phyloP scores from a whole-genome alignment of 2,888 invertebrate species.

The Latrodectus elegans region DNA sequence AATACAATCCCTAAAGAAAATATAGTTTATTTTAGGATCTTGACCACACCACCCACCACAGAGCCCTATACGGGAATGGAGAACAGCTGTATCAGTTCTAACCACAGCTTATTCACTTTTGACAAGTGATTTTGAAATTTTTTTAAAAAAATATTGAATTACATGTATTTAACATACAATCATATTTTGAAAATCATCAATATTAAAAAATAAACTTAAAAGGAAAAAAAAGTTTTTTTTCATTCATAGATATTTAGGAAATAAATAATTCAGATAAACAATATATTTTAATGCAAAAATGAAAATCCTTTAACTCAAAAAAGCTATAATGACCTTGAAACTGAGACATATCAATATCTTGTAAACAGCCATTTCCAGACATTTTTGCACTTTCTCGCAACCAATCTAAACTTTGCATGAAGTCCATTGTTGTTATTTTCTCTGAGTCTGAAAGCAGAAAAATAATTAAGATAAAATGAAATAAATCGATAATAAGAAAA shows the following conservation, averaged over 20 bases:
- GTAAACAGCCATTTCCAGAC: conserved; percentile 64
- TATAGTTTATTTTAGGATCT: too few species aligned
- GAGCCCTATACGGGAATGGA: too few species aligned
- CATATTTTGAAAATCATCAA: too few species aligned
- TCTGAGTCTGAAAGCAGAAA: conserved; percentile 1
- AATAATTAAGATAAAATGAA: not conserved
- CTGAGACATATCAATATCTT: conserved; percentile 69
- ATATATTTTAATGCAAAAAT: not conserved
- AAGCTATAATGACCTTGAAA: conserved; percentile 54
- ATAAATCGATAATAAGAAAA: too few species aligned
- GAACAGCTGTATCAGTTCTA: too few species aligned
- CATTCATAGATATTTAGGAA: not conserved
- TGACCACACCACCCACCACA: too few species aligned
- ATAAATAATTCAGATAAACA: not conserved
- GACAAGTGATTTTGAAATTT: too few species aligned
- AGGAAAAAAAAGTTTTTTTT: not conserved
- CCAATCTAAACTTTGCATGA: conserved; percentile 66
- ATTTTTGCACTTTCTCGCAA: conserved; percentile 68
- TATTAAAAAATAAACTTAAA: too few species aligned
- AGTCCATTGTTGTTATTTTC: conserved; percentile 49
- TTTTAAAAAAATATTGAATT: too few species aligned
- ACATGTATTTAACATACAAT: too few species aligned
- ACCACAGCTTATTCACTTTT: too few species aligned
- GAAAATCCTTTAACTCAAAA: not conserved
- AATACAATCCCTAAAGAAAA: too few species aligned